Evolutionary conservation across 2,888 invertebrate genomes (phyloP), one percentile per base, ranked within the genome.

Genomic region (Conus canariensis): DNA sequence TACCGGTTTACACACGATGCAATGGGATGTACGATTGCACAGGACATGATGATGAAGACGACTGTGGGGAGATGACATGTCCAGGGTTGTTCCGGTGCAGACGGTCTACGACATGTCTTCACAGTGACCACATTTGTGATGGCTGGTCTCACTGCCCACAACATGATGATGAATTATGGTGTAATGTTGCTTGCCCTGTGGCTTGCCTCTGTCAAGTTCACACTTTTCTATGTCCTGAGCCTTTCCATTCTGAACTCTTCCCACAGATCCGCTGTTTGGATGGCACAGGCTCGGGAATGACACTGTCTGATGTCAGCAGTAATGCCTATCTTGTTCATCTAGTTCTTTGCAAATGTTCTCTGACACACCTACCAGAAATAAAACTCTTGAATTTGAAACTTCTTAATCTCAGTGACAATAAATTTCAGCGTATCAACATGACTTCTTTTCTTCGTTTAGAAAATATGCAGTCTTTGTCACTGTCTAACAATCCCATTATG

Each of bases 61-160:
- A 25, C 25, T 83, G 82, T 83, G 56, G 58, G 22, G 58, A 83
- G 10, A 5, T 58, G 82, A 22, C 7, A 56, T 83, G 82, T 83
- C 82, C 82, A 83, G 82, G 82, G 16, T 83, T 83, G 25, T 58
- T 58, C n/a, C n/a, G 82, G 19, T 83, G 82, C 82, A 56, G 82
- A 83, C 6, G 19, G 10, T 83, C 58, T 9, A 58, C 19, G 22
- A 8, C 19, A 9, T 83, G 82, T 25, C 6, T 83, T 8, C 82
- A 83, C 25, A 19, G 19, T 8, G 82, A 83, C 82, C 82, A 83
- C 56, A 16, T 83, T 16, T 83, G 82, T 83, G 82, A 83, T 58
- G 82, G 82, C 82, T 83, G 82, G 82, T 58, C 82, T 83, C 82
- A 83, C 58, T 83, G 82, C 19, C 56, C 58, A 56, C 5, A 25